A percentile compares a stretch with the other conserved stretches of the same genome.
These are phyloP conservation scores for Eurystomus glaucurus DNA, from an alignment of 2,797 vertebrate species.

Conservation along the genomic window DNA sequence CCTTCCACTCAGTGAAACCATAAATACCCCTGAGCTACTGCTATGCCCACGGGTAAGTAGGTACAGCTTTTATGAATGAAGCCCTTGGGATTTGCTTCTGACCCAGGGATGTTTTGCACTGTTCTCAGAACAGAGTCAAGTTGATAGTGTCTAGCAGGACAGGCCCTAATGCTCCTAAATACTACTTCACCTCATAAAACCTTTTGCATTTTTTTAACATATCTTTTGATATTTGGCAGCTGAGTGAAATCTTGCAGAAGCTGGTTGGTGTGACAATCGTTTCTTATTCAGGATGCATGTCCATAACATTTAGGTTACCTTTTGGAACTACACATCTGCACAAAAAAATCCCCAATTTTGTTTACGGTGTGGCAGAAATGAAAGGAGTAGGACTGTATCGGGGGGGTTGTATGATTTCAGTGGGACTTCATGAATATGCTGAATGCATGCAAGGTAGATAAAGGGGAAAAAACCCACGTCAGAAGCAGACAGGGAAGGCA, in stretches of 20 bases:
- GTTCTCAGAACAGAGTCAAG: background rate
- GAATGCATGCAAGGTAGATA: background rate
- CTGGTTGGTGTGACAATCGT: background rate
- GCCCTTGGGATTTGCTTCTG: background rate
- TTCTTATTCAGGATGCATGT: background rate
- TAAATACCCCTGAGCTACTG: background rate
- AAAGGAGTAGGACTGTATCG: accelerated
- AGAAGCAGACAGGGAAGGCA: background rate
- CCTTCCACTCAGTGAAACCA: background rate
- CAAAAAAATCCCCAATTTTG: accelerated
- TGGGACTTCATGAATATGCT: background rate
- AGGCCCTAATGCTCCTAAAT: background rate
- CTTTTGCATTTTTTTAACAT: background rate
- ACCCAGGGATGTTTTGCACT: background rate
- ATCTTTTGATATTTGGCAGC: background rate
- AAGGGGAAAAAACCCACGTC: background rate
- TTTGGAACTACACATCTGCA: background rate
- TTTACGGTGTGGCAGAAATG: background rate
- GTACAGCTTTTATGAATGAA: background rate
- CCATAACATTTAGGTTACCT: background rate
- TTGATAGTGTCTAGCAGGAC: background rate
- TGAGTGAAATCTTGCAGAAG: background rate
- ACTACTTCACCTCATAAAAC: background rate
- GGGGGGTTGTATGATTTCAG: background rate
- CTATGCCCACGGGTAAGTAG: background rate